Base-by-base conservation (phyloP, 2,797 vertebrate species). In the Poeciliopsis presidionis region DNA sequence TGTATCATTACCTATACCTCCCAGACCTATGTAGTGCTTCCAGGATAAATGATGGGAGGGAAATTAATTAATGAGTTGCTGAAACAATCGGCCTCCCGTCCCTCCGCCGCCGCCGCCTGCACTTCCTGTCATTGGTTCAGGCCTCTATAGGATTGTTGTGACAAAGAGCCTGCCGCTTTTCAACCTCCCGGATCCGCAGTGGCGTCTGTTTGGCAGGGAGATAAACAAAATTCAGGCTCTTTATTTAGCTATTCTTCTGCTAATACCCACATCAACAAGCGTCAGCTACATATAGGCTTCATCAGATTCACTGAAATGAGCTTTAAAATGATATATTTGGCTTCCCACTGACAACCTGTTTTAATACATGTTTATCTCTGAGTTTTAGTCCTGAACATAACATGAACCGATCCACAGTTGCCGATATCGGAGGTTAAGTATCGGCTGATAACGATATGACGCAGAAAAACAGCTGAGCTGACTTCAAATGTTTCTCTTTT, bases 41-140 rank as follows among this genome's bases (percentile, higher is more conserved):
- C 89, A 88, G 78, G 73, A 79, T 85, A 91, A 90, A 89, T 87
- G 83, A 88, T 89, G 65, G 85, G 91, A 88, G 81, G 96, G 96
- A 96, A 97, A 98, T 98, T 97, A 98, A 98, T 99, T 98, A 97
- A 98, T 97, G 97, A 96, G 96, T 94, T 91, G 93, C 94, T 95
- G 95, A 98, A 96, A 97, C 97, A 98, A 98, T 98, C 97, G 97
- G 84, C 76, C 45, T 8, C 72, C 86, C 83, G 55, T 79, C 84
- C 87, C 80, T 46, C 2, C 47, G 12, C 80, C 30, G 13, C 84
- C 55, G 77, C 80, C 83, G 74, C n/a, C 67, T 12, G 14, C 80
- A n/a, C 85, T 73, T 72, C 73, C 88, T 81, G 79, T 82, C 86
- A 80, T 88, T 82, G 82, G 88, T 90, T 90, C 86, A 81, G 76